Conservation (phyloP, 53 echinoderm and acorn worm genomes). For the Patiria pectinifera region DNA sequence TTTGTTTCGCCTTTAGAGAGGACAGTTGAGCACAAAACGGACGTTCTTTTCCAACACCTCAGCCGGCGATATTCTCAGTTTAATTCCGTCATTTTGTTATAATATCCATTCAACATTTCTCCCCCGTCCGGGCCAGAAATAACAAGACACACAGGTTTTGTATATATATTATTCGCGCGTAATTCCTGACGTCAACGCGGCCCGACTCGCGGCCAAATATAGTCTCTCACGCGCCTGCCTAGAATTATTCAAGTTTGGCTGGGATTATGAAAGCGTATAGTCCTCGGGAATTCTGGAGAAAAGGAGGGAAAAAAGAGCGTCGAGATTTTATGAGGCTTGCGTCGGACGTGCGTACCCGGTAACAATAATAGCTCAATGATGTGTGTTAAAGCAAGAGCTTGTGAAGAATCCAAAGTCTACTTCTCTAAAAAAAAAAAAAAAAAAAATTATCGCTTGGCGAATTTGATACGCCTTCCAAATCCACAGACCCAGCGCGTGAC, state of each 20-base stretch:
- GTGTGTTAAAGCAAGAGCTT: not conserved
- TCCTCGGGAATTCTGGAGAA: not conserved
- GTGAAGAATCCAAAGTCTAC: not conserved
- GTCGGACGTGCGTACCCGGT: not conserved
- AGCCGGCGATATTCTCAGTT: too few relatives aligned
- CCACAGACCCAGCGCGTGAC: conserved; percentile 5
- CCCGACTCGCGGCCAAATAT: conserved; percentile 24
- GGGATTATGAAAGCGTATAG: not conserved
- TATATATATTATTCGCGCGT: not conserved
- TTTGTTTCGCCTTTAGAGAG: too few relatives aligned
- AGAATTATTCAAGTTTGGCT: conserved; percentile 1
- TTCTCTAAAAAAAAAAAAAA: not conserved
- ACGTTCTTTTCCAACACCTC: too few relatives aligned
- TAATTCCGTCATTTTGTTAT: too few relatives aligned
- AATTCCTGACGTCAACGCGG: not conserved
- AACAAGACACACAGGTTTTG: not conserved
- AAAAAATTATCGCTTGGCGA: not conserved
- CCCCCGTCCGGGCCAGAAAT: not conserved
- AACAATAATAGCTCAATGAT: conserved; percentile 6
- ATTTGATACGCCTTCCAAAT: conserved; percentile 13
- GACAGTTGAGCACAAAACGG: too few relatives aligned
- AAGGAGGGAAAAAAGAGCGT: not conserved
- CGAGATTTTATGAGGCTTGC: not conserved
- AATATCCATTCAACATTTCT: too few relatives aligned
- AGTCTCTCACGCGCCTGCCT: not conserved